These are phyloP conservation scores for Watsonalla binaria DNA, from an alignment of 2,888 invertebrate genomes.

Conservation along the genomic window DNA sequence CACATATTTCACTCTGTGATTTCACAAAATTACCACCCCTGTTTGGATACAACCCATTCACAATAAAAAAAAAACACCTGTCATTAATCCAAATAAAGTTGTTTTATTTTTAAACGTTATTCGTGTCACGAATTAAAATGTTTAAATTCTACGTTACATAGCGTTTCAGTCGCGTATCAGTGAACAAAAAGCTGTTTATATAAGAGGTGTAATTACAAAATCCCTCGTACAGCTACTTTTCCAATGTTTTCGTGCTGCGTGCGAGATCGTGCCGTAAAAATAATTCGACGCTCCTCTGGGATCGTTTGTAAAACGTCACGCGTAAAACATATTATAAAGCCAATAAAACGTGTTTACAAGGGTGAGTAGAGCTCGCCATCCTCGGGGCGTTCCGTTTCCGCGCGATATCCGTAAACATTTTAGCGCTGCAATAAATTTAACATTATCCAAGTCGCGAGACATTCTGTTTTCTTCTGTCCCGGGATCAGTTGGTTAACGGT, in stretches of 20 bases:
- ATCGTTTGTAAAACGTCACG: conserved; percentile 79
- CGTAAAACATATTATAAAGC: conserved; percentile 80
- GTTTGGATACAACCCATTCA: conserved; percentile 31
- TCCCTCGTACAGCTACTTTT: conserved; percentile 66
- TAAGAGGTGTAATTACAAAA: conserved; percentile 71
- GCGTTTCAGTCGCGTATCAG: conserved; percentile 42
- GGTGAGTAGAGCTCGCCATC: conserved; percentile 70
- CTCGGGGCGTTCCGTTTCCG: conserved; percentile 54
- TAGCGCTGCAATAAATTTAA: conserved; percentile 77
- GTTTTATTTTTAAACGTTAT: neutral
- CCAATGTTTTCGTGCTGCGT: conserved; percentile 61
- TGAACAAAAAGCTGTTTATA: conserved; percentile 58
- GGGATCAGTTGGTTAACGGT: conserved; percentile 76
- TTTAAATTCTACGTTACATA: conserved; percentile 18
- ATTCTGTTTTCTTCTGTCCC: conserved; percentile 72
- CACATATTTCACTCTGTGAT: conserved; percentile 68
- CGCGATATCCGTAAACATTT: conserved; percentile 77
- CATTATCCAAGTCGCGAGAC: conserved; percentile 75
- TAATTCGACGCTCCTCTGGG: conserved; percentile 74
- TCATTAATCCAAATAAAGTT: conserved; percentile 13
- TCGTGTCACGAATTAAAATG: neutral
- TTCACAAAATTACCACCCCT: conserved; percentile 64
- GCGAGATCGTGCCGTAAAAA: conserved; percentile 75
- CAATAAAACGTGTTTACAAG: conserved; percentile 79
- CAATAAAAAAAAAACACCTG: conserved; percentile 26